Evolutionary conservation across 2,888 invertebrate genomes (phyloP), one percentile per base, ranked within the genome.

Genomic region (Odontothrips loti): DNA sequence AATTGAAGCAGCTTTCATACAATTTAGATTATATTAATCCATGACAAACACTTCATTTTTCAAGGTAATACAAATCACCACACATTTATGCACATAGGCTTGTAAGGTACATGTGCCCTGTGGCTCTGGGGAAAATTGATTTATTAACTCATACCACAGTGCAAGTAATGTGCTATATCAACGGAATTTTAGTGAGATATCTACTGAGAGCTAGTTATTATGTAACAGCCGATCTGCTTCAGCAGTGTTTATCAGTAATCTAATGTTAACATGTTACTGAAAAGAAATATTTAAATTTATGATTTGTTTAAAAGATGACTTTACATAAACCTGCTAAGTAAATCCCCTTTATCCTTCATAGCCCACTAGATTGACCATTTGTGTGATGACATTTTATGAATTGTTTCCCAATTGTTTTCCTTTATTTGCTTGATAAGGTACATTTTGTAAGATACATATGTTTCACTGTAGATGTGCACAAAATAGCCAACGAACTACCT

Each of bases 381-480:
- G 68, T 75, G 27, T 75, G 68, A 27, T 75, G 68, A 75, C 23
- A 27, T 75, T 75, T 75, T 75, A 11, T 11, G 12, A 27, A 27
- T 23, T 68, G 11, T 68, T 23, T 68, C 9, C 23, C 23, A n/a
- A n/a, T 68, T n/a, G 11, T 68, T 68, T n/a, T 68, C 3, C n/a
- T 11, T 12, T 27, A 23, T 75, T 27, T 75, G 68, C 68, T 75
- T 75, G 23, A 27, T 27, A 75, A 75, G 68, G 23, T 75, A 75
- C 23, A 75, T 75, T 75, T 75, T 75, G 68, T 75, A 75, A 75
- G 68, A 75, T 75, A 75, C 23, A 27, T 75, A 75, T 75, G 68
- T 27, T 75, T 75, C 68, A 75, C 68, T 75, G 68, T 75, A 75
- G 68, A 27, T 75, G 68, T 75, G 68, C 68, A 75, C 68, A 75